These are phyloP conservation scores for Oopsacas minuta DNA, from an alignment of 37 sponge, comb jelly and placozoan genomes.

Conservation along the genomic window DNA sequence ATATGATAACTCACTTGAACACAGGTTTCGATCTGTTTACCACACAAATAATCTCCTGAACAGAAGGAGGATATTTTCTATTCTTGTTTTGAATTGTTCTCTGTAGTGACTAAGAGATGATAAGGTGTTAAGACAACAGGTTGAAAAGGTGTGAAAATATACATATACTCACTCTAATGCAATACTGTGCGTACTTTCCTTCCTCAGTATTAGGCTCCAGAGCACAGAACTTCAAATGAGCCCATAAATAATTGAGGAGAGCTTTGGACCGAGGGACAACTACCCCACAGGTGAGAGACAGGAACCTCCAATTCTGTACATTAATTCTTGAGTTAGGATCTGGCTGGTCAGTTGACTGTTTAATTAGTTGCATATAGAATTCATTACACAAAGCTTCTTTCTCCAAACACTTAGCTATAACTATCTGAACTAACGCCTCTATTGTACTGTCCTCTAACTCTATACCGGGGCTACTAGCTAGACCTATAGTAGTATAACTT, in stretches of 20 bases:
- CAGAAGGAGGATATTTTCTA: constrained; percentile 83
- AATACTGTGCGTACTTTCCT: constrained; percentile 82
- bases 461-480: constrained; percentile 37
- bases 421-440: constrained; percentile 66
- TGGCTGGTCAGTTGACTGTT: constrained; percentile 94
- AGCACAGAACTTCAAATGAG: constrained; percentile 58
- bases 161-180: constrained; percentile 43
- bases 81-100: constrained; percentile 59
- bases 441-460: constrained; percentile 47
- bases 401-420: constrained; percentile 77
- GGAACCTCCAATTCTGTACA: constrained; percentile 80
- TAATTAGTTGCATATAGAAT: constrained; percentile 83
- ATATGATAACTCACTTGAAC: background rate
- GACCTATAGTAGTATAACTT: too few relatives aligned
- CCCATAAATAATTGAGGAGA: constrained; percentile 70
- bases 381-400: constrained; percentile 86
- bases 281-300: constrained; percentile 54
- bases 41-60: constrained; percentile 65
- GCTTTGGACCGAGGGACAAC: constrained; percentile 73
- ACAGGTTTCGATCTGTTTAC: constrained; percentile 45
- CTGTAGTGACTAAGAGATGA: constrained; percentile 30
- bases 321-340: constrained; percentile 88
- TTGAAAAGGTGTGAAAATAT: too few relatives aligned
- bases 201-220: constrained; percentile 72
- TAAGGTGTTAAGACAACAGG: background rate